Evolutionary conservation across 2,113 vertebrate species (phyloP).

Genomic region (Gasterosteus nipponicus): DNA sequence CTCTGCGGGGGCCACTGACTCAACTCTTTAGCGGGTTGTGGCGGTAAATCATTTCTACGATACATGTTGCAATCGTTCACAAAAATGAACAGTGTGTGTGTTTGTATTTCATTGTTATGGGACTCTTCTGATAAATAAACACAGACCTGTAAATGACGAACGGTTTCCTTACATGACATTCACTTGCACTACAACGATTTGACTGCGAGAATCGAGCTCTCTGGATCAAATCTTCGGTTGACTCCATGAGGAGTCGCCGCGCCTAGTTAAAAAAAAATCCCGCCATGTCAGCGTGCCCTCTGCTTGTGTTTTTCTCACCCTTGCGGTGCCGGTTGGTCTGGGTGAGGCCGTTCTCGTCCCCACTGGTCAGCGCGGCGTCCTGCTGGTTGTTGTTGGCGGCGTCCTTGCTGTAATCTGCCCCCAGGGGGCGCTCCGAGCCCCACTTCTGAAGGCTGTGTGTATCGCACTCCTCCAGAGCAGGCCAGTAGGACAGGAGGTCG

Average conservation of each 20-base stretch:
- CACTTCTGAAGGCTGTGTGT: conserved; percentile 93
- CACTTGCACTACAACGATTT: not conserved
- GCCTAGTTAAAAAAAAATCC: not conserved
- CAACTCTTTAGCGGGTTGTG: not conserved
- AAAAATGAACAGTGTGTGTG: not conserved
- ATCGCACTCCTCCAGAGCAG: conserved; percentile 91
- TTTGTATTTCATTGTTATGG: not conserved
- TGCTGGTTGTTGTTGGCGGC: conserved; percentile 95
- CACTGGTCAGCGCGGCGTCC: conserved; percentile 91
- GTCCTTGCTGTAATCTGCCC: conserved; percentile 91
- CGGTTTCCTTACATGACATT: not conserved
- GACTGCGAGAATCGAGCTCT: no score
- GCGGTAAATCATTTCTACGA: not conserved
- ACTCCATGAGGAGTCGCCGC: no score
- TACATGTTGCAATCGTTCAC: not conserved
- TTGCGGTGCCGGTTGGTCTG: conserved; percentile 91
- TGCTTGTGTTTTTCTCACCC: conserved; percentile 80
- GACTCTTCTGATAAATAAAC: not conserved
- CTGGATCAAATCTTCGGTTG: no score
- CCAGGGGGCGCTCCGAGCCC: conserved; percentile 95
- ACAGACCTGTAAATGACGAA: not conserved
- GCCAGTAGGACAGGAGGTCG: conserved; percentile 97
- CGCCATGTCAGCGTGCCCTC: not conserved
- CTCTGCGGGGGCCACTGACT: not conserved
- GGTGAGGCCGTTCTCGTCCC: conserved; percentile 91